phyloP scores from a whole-genome alignment of 2,888 invertebrate genomes.

The Drosophila trichaetosa region DNA sequence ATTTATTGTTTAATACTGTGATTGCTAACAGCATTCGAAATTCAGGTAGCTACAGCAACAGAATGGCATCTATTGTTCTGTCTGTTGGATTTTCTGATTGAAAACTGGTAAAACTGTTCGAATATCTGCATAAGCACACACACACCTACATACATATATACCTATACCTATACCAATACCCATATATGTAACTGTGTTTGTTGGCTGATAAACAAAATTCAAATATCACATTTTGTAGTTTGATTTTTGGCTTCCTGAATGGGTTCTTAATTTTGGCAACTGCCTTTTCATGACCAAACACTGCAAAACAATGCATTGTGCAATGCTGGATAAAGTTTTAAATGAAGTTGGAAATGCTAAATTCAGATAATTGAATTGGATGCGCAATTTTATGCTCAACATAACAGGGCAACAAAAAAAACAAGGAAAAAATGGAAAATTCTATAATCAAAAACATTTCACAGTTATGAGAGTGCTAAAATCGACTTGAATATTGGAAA shows the following conservation, averaged over 20 bases:
- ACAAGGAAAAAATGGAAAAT: neutral
- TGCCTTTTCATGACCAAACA: constrained; percentile 21
- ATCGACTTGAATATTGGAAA: neutral
- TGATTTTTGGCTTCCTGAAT: constrained; percentile 35
- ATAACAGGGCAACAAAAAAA: neutral
- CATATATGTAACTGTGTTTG: neutral
- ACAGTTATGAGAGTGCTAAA: neutral
- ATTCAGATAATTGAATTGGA: constrained; percentile 38
- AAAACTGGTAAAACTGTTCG: constrained; percentile 35
- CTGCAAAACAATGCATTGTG: neutral
- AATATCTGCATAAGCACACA: neutral
- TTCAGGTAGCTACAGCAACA: constrained; percentile 30
- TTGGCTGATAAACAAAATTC: constrained; percentile 19
- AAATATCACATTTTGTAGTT: constrained; percentile 5
- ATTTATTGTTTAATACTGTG: constrained; percentile 80
- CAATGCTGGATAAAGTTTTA: constrained; percentile 27
- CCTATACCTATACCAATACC: neutral
- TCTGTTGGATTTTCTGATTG: constrained; percentile 35
- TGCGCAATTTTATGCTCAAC: constrained; percentile 7
- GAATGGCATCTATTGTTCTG: constrained; percentile 44
- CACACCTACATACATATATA: neutral
- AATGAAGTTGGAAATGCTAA: constrained; percentile 36
- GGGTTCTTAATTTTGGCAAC: constrained; percentile 39
- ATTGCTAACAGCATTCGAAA: constrained; percentile 71
- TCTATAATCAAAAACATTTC: neutral